These are phyloP conservation scores for Psilanteris sp. DNA, from an alignment of 1,140 invertebrate species.

Conservation along the genomic window DNA sequence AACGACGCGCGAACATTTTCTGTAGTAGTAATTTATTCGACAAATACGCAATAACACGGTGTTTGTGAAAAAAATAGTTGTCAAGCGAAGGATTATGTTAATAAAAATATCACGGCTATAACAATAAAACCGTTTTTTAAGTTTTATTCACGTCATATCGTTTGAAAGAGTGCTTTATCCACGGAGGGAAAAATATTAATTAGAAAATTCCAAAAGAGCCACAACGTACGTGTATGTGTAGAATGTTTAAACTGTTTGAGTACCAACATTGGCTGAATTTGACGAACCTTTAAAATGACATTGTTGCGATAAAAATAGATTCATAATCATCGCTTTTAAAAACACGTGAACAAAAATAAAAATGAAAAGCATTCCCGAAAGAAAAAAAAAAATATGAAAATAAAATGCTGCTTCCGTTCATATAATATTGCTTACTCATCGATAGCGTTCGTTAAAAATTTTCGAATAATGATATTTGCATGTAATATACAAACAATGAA, in stretches of 20 bases:
- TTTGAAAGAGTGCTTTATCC: conserved; percentile 36
- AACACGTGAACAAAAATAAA: conserved; percentile 23
- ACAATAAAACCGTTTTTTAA: conserved; percentile 54
- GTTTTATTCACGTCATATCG: conserved; percentile 39
- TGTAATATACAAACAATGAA: conserved; percentile 19
- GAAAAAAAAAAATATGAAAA: conserved; percentile 20
- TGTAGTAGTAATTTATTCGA: conserved; percentile 41
- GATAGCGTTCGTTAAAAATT: conserved; percentile 9
- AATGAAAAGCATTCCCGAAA: conserved; percentile 9
- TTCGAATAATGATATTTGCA: conserved; percentile 26
- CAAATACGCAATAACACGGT: conserved; percentile 26
- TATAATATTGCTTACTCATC: conserved; percentile 11
- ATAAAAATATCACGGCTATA: conserved; percentile 44
- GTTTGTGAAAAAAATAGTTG: conserved; percentile 36
- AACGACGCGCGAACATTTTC: conserved; percentile 27
- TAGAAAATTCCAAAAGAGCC: conserved; percentile 61
- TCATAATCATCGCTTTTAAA: conserved; percentile 47
- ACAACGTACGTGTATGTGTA: conserved; percentile 11
- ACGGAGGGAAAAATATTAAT: conserved; percentile 58
- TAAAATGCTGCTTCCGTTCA: conserved; percentile 1
- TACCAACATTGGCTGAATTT: conserved; percentile 44
- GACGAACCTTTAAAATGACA: conserved; percentile 52
- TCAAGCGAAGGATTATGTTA: conserved; percentile 35
- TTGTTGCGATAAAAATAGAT: conserved; percentile 53
- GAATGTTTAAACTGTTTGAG: conserved; percentile 9